Conservation (phyloP, 2,888 invertebrate species). For the Hydraecia micacea region DNA sequence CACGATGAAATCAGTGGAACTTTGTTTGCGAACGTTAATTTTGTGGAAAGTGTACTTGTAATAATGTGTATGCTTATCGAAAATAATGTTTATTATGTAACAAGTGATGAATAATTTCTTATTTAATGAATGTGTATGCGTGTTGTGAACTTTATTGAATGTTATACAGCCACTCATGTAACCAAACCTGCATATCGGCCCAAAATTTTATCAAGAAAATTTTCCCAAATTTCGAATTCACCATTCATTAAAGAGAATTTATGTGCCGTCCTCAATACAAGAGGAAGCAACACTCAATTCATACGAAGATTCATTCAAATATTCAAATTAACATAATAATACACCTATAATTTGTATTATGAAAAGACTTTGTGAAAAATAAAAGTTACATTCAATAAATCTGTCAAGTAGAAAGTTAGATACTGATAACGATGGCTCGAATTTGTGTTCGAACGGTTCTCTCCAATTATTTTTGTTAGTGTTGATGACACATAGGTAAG, state of each 20-base stretch:
- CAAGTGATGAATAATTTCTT: not conserved
- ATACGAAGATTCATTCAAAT: constrained; percentile 72
- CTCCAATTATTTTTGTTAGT: constrained; percentile 49
- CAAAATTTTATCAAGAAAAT: constrained; percentile 17
- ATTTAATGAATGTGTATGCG: not conserved
- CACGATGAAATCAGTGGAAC: constrained; percentile 42
- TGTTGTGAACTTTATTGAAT: constrained; percentile 9
- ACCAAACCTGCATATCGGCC: constrained; percentile 21
- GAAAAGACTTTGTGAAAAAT: constrained; percentile 64
- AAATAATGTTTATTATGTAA: constrained; percentile 1
- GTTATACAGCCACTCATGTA: not conserved
- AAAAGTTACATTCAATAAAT: constrained; percentile 66
- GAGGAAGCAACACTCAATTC: constrained; percentile 69
- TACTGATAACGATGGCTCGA: constrained; percentile 54
- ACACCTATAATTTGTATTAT: constrained; percentile 67
- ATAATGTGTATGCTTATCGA: not conserved
- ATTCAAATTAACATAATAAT: constrained; percentile 68
- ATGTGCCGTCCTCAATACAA: constrained; percentile 67
- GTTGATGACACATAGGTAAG: constrained; percentile 42
- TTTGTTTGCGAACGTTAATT: constrained; percentile 25
- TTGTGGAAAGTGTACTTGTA: constrained; percentile 21
- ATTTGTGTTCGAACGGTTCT: constrained; percentile 55
- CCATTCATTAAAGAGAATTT: constrained; percentile 64
- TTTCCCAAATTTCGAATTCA: constrained; percentile 49
- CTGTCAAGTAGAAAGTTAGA: constrained; percentile 67